Base-by-base conservation (phyloP, 2,888 invertebrate genomes). In the Pegoplata infirma region DNA sequence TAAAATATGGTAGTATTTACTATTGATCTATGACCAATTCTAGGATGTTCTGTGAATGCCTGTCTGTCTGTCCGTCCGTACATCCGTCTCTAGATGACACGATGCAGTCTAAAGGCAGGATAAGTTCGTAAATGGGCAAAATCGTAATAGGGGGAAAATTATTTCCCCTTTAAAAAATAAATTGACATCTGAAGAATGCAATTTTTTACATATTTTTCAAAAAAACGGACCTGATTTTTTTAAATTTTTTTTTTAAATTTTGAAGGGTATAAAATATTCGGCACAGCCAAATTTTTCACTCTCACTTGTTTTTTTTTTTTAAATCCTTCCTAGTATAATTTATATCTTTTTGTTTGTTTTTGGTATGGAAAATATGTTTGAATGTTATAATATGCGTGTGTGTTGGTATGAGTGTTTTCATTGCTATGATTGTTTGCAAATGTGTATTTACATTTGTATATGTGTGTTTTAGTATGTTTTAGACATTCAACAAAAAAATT, bases 401-500 rank as follows among this genome's bases (percentile, higher is more conserved):
- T 32, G 32, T 32, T 1, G 6, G 6, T 28, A 7, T 4, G 28
- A 61, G 14, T 63, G 28, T 23, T n/a, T 16, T 10, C 19, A 23
- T n/a, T 53, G 16, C 46, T 8, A 63, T 51, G 19, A 25, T 17
- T 8, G 8, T 25, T 5, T n/a, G 5, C 17, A 14, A 14, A 8
- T 49, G 36, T 10, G 47, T 40, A 16, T 36, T 40, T 46, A 6
- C 25, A 5, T 23, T 3, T 23, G 23, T 23, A 23, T 23, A 10
- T 32, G 32, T 23, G 5, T 32, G 32, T 32, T 1, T 32, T 10
- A 10, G 32, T 32, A 32, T 51, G 51, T 59, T 59, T 69, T 28
- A 46, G 8, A 67, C 58, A 59, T 68, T 7, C 14, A 14, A 21
- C 14, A 67, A 66, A 66, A 72, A 66, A 68, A 23, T n/a, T 12